A percentile compares a stretch with the other conserved stretches of the same genome.
Evolutionary conservation across 2,888 invertebrate genomes (phyloP).

Genomic region (Drosophila aldrichi): DNA sequence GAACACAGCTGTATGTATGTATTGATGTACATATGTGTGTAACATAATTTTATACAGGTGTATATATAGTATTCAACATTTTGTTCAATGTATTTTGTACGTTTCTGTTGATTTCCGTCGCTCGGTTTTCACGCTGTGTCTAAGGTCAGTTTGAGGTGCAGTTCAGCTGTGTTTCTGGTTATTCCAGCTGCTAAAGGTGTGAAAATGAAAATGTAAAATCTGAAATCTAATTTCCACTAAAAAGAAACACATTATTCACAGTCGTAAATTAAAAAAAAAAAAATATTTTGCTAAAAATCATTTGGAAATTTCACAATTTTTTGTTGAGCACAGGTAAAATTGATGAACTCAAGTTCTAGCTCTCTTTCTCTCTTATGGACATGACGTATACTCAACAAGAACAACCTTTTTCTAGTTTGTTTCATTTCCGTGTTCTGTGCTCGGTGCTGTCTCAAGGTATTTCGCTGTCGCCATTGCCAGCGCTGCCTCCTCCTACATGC

Average conservation of each 20-base stretch:
- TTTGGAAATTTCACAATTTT: conserved; percentile 1
- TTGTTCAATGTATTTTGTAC: not conserved
- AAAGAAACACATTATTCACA: conserved; percentile 54
- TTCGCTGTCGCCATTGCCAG: conserved; percentile 33
- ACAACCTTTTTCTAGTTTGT: conserved; percentile 34
- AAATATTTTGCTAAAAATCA: not conserved
- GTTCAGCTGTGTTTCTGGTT: conserved; percentile 24
- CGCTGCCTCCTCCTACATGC: conserved; percentile 36
- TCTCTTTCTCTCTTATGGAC: not conserved
- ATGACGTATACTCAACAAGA: conserved; percentile 13
- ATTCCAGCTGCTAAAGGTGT: conserved; percentile 21
- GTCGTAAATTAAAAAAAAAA: conserved; percentile 41
- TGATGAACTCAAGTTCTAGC: not conserved
- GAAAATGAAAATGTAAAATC: not conserved
- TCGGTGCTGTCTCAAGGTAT: conserved; percentile 46
- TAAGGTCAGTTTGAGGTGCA: conserved; percentile 55
- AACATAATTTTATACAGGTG: not conserved
- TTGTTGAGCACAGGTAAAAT: conserved; percentile 35
- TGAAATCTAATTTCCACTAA: conserved; percentile 16
- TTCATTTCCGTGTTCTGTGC: conserved; percentile 55
- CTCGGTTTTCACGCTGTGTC: conserved; percentile 25
- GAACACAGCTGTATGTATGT: not conserved
- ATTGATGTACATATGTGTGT: not conserved
- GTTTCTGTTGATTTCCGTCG: not conserved
- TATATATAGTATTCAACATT: not conserved